phyloP scores from a whole-genome alignment of 2,797 vertebrate genomes.

The Furcifer pardalis region DNA sequence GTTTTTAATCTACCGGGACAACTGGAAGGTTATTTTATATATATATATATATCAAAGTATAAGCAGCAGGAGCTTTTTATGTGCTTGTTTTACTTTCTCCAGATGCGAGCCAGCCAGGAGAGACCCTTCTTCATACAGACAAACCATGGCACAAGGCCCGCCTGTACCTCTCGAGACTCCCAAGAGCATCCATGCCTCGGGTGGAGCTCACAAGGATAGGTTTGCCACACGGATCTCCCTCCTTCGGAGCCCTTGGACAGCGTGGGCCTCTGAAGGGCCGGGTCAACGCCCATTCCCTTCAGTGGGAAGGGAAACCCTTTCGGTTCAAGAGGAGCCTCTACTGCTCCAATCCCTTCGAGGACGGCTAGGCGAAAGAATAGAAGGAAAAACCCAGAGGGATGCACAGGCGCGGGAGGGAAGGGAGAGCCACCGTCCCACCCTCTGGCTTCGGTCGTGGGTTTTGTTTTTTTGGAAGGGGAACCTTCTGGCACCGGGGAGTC shows the following conservation, averaged over 20 bases:
- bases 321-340: background rate
- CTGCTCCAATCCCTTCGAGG: no score
- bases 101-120: background rate
- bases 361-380: background rate
- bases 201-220: background rate
- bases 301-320: background rate
- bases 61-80: background rate
- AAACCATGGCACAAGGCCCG: background rate
- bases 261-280: background rate
- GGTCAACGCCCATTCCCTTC: background rate
- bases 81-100: background rate
- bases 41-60: background rate
- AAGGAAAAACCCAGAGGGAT: no score
- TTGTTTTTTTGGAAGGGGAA: no score
- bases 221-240: background rate
- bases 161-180: background rate
- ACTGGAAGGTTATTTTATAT: background rate
- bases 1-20: background rate
- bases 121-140: background rate
- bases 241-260: background rate
- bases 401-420: no score
- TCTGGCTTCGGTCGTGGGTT: no score
- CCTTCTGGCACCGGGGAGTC: background rate
- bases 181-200: background rate
- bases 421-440: no score